A percentile compares a stretch with the other conserved stretches of the same genome.
Conservation (phyloP, 2,888 invertebrate species). For the Zootermopsis nevadensis region DNA sequence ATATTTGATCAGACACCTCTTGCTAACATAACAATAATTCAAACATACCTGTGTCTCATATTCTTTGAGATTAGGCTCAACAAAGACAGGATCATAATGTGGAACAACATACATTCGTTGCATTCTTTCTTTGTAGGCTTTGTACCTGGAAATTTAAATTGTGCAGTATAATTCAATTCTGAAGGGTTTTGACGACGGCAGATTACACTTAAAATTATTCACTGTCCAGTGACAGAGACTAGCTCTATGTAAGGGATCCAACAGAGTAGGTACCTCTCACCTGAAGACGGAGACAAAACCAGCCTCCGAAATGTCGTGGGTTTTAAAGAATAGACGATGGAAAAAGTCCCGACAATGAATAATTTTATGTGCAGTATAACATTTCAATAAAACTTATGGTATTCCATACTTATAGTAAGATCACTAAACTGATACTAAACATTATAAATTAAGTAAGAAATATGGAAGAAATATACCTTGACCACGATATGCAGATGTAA, state of each 20-base stretch:
- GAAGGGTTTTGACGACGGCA: too few relatives aligned
- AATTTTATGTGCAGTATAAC: too few relatives aligned
- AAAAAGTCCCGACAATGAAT: too few relatives aligned
- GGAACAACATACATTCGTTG: constrained; percentile 79
- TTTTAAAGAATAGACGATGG: too few relatives aligned
- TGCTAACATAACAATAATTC: neutral
- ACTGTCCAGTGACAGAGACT: too few relatives aligned
- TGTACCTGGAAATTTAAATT: constrained; percentile 72
- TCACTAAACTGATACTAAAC: neutral
- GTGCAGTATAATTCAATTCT: too few relatives aligned
- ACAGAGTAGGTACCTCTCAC: too few relatives aligned
- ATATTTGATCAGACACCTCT: too few relatives aligned
- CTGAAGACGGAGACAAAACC: too few relatives aligned
- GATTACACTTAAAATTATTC: too few relatives aligned
- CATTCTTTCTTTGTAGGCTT: constrained; percentile 86
- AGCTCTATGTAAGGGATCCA: too few relatives aligned
- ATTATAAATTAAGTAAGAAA: neutral
- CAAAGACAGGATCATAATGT: constrained; percentile 77
- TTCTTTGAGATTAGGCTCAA: constrained; percentile 82
- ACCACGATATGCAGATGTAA: constrained; percentile 94
- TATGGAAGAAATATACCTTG: constrained; percentile 72
- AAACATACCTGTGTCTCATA: constrained; percentile 89
- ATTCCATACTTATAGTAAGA: neutral
- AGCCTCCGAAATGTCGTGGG: too few relatives aligned
- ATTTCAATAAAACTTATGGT: neutral